Evolutionary conservation across 1,140 invertebrate genomes (phyloP), one percentile per base, ranked within the genome.

Genomic region (Lepidotrigona ventralis): DNA sequence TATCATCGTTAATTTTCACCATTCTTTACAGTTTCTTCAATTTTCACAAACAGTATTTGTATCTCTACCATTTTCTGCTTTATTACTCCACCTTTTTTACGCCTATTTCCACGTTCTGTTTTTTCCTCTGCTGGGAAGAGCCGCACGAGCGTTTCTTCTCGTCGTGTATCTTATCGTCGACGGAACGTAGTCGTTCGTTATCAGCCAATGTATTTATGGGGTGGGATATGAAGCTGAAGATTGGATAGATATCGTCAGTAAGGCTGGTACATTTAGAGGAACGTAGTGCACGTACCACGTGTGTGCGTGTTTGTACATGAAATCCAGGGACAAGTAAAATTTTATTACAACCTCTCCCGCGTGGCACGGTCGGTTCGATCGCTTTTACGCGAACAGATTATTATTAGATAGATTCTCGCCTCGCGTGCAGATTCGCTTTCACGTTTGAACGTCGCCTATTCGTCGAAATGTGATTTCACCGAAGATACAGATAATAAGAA

Each of bases 151-250:
- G 85, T 84, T 56, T 79, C 86, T 85, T 87, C 86, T 87, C 89
- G 84, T 71, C 72, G 83, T 88, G 87, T 93, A 93, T 93, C 92
- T 93, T 93, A 93, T 92, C 91, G 83, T 66, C 64, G 82, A 56
- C 85, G 80, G 77, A 85, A 73, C 87, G 89, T 46, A 46, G 39
- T 46, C 39, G 39, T 85, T 85, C 86, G 89, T 93, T 93, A 93
- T 94, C 92, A 92, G 89, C 84, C 83, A 91, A 90, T 90, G 90
- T 93, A 93, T 93, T 94, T 93, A 93, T 93, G 91, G 90, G 90
- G 88, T 91, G 80, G 88, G 89, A 92, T 91, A 92, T 85, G 86
- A 91, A 91, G 81, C 87, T 84, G 87, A 87, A 91, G 90, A 78
- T 68, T 79, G 71, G 83, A 91, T 90, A 90, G 84, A 90, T 91